Conservation (phyloP, 2,888 invertebrate species). For the Sclerodermus sp. region DNA sequence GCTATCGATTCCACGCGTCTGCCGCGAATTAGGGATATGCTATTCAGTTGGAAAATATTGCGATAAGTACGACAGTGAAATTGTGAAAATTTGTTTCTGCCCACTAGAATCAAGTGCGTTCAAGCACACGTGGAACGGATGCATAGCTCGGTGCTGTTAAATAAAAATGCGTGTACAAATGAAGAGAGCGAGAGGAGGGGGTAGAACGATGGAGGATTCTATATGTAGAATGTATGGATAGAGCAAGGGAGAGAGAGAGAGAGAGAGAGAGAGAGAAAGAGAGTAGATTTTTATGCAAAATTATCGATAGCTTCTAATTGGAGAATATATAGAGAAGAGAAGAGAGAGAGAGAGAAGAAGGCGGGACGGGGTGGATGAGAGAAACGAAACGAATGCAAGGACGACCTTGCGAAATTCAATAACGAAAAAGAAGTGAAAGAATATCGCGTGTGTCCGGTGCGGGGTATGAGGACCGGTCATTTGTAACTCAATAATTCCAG, state of each 20-base stretch:
- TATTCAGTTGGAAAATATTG: too few species aligned
- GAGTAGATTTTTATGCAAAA: background rate
- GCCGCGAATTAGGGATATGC: too few species aligned
- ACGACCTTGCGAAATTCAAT: background rate
- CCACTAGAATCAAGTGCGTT: too few species aligned
- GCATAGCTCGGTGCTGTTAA: background rate
- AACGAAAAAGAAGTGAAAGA: background rate
- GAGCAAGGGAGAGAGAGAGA: slow-evolving; percentile 1
- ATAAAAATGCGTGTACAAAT: too few species aligned
- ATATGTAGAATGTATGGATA: background rate
- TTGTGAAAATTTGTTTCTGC: too few species aligned
- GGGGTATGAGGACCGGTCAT: slow-evolving; percentile 11
- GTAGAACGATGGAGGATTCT: too few species aligned
- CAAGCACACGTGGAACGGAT: too few species aligned
- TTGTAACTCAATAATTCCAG: slow-evolving; percentile 46
- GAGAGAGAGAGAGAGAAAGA: slow-evolving; percentile 1
- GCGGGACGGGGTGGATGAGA: background rate
- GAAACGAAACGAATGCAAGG: background rate
- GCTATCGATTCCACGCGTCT: too few species aligned
- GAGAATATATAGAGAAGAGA: background rate
- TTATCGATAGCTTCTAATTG: background rate
- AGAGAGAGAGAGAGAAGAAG: background rate
- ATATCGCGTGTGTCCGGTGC: background rate
- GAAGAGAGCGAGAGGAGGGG: too few species aligned
- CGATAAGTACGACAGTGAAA: too few species aligned